Evolutionary conservation across 2,888 invertebrate species (phyloP), one percentile per base, ranked within the genome.

Genomic region (Magallana nippona): DNA sequence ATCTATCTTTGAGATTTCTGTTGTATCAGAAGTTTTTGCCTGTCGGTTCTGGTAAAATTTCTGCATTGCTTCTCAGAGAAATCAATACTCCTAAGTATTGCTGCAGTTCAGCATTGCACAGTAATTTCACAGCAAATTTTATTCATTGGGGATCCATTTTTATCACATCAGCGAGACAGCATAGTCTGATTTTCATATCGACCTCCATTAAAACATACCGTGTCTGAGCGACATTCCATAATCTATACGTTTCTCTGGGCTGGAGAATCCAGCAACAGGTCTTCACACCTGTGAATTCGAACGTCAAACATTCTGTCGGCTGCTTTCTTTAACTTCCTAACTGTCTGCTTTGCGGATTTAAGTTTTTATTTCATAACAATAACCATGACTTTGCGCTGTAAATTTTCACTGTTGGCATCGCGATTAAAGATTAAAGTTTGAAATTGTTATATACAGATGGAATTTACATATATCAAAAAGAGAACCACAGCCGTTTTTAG

Each of bases 41-140:
- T 44, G 5, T 44, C 44, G 44, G 44, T 8, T 44, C 44, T 44
- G 44, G 44, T 44, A 44, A 44, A 63, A 27, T 27, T 22, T 13
- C 19, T 63, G 10, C 10, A 60, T 17, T 8, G 63, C 63, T 63
- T 63, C 63, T 27, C 2, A 13, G 3, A 63, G 63, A 63, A 63
- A 63, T 63, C 63, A 63, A 63, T 63, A 63, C 19, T 63, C 27
- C 27, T 63, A 27, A 63, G 13, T 63, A 63, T 63, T 27, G 63
- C 63, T 63, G 63, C 63, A 63, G 19, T 63, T 63, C 63, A 27
- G 63, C 22, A 63, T 63, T 63, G 63, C 63, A 63, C 63, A 63
- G 63, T 22, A 22, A 63, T 63, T 63, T 63, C 27, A 63, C 63
- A 63, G 63, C 22, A 63, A 63, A 63, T 63, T 63, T 63, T 63